These are phyloP conservation scores for Cerastis leucographa DNA, from an alignment of 2,888 invertebrate species.

Conservation along the genomic window DNA sequence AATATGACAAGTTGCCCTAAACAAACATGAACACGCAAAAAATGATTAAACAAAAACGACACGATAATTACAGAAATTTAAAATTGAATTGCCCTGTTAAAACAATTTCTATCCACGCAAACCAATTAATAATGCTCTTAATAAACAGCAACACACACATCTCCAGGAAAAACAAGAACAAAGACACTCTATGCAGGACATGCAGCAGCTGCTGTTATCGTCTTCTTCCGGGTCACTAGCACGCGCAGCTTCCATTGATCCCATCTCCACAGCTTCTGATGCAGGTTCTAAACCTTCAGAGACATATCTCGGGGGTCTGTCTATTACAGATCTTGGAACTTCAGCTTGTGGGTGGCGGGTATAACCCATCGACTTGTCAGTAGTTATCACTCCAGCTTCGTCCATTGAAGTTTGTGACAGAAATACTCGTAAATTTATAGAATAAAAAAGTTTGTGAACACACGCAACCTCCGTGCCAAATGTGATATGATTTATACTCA, in stretches of 20 bases:
- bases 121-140: accelerated
- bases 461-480: background rate
- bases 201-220: background rate
- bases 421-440: background rate
- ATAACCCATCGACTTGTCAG: background rate
- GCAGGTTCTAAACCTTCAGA: background rate
- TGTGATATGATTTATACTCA: background rate
- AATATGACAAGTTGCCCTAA: background rate
- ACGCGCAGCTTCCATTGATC: background rate
- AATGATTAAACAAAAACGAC: background rate
- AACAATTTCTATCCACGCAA: background rate
- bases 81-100: background rate
- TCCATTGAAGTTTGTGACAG: background rate
- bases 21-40: background rate
- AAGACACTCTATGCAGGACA: background rate
- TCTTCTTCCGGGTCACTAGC: background rate
- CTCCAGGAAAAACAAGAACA: background rate
- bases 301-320: background rate
- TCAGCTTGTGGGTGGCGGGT: background rate
- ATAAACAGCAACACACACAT: background rate
- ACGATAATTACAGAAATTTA: background rate
- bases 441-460: background rate
- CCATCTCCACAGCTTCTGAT: background rate
- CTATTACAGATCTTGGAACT: background rate
- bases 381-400: background rate